These are phyloP conservation scores for Masticophis lateralis DNA, from an alignment of 2,797 vertebrate genomes.

Conservation along the genomic window DNA sequence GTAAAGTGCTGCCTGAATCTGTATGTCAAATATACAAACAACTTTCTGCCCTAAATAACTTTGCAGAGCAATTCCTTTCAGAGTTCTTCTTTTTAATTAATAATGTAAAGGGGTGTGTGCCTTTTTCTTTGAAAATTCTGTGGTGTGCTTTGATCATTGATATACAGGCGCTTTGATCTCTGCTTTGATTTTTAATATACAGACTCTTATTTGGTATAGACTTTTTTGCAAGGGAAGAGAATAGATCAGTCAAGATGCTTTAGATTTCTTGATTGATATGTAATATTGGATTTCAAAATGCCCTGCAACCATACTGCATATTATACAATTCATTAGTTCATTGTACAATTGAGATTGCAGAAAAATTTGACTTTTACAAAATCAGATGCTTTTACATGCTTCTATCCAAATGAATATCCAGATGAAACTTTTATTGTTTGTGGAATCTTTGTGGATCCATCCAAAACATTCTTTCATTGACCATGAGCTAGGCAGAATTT, in stretches of 20 bases:
- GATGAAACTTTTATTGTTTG: not conserved
- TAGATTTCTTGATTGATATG: not conserved
- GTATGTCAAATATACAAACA: not conserved
- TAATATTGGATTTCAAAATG: not conserved
- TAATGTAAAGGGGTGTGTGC: not conserved
- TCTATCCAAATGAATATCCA: not conserved
- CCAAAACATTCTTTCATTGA: not conserved
- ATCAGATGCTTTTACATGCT: not conserved
- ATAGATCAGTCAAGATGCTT: not conserved
- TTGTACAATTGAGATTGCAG: not conserved
- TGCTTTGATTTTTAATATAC: not conserved
- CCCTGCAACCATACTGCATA: not conserved
- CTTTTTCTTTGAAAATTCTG: not conserved
- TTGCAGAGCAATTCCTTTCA: not conserved
- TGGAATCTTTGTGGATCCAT: not conserved
- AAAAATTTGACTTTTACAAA: not conserved
- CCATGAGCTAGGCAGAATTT: not conserved
- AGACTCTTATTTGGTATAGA: not conserved
- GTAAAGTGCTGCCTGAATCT: not conserved
- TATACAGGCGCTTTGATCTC: not conserved
- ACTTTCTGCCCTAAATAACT: not conserved
- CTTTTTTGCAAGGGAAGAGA: not conserved
- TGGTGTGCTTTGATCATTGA: not conserved
- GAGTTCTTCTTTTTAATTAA: not conserved
- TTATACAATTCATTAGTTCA: not conserved